A percentile compares a stretch with the other conserved stretches of the same genome.
phyloP scores from a whole-genome alignment of 2,888 invertebrate genomes.

The Ectropis crepuscularia region DNA sequence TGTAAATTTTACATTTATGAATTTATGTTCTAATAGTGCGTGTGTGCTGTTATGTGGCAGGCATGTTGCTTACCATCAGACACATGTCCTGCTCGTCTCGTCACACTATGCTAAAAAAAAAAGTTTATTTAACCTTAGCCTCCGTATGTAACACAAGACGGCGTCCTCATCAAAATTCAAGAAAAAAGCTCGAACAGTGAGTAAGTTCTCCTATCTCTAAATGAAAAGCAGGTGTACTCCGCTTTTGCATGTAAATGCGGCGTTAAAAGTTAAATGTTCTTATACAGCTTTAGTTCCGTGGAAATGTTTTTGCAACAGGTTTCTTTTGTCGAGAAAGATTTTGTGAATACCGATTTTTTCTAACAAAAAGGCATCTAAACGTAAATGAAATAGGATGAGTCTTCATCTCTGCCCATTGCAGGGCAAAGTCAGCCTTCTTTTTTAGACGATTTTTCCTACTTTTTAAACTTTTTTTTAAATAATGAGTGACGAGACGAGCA shows the following conservation, averaged over 20 bases:
- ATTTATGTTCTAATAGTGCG: too few species aligned
- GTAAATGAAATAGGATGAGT: too few species aligned
- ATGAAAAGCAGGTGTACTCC: constrained; percentile 49
- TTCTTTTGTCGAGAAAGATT: neutral
- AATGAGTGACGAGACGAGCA: too few species aligned
- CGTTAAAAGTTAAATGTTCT: constrained; percentile 39
- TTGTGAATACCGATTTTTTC: neutral
- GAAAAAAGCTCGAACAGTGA: constrained; percentile 42
- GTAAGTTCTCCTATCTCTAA: constrained; percentile 43
- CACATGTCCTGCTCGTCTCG: too few species aligned
- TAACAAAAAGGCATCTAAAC: too few species aligned
- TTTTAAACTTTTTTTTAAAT: too few species aligned
- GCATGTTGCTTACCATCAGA: too few species aligned
- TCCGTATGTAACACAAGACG: constrained; percentile 32
- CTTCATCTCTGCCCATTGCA: too few species aligned
- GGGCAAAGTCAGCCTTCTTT: too few species aligned
- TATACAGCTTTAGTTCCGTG: constrained; percentile 8
- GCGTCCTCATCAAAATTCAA: constrained; percentile 49
- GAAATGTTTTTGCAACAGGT: constrained; percentile 27
- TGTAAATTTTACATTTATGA: too few species aligned
- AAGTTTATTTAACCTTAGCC: neutral
- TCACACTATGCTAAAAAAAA: too few species aligned
- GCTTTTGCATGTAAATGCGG: constrained; percentile 46
- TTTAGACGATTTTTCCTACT: too few species aligned
- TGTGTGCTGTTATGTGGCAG: neutral